Percentiles rank a stretch among this genome's conserved stretches.
Conservation (phyloP, 92 coral and sea anemone genomes). For the Porites divaricata region DNA sequence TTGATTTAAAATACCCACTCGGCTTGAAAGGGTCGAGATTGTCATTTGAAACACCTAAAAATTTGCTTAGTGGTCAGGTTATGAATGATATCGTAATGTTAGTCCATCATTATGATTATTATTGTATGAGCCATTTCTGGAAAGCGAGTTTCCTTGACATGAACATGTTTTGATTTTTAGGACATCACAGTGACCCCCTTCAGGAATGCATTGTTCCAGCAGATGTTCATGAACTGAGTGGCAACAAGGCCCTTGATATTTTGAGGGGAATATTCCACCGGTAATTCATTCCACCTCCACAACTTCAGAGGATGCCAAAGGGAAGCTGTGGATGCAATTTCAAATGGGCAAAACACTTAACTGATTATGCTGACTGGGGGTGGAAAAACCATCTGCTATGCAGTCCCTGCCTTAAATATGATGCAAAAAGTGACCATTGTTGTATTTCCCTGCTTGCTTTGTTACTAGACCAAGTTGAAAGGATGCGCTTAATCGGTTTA, state of each 20-base stretch:
- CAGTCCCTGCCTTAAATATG: constrained; percentile 67
- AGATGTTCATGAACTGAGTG: constrained; percentile 15
- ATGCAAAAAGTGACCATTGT: constrained; percentile 47
- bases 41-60: no score
- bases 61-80: no score
- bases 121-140: no score
- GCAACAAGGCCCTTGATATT: constrained; percentile 42
- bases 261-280: constrained; percentile 44
- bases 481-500: constrained; percentile 44
- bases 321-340: constrained; percentile 43
- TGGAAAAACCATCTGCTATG: constrained; percentile 72
- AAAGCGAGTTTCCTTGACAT: no score
- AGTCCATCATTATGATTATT: no score
- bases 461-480: constrained; percentile 61
- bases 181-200: constrained; percentile 28
- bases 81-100: no score
- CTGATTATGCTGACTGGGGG: constrained; percentile 70
- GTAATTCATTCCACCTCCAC: no score
- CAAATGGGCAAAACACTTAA: constrained; percentile 17
- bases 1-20: no score
- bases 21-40: no score
- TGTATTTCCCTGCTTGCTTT: constrained; percentile 59
- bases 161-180: no score
- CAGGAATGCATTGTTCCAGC: constrained; percentile 15
- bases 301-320: constrained; percentile 42